phyloP scores from a whole-genome alignment of 1,140 invertebrate species.

The Brachionus sp. region DNA sequence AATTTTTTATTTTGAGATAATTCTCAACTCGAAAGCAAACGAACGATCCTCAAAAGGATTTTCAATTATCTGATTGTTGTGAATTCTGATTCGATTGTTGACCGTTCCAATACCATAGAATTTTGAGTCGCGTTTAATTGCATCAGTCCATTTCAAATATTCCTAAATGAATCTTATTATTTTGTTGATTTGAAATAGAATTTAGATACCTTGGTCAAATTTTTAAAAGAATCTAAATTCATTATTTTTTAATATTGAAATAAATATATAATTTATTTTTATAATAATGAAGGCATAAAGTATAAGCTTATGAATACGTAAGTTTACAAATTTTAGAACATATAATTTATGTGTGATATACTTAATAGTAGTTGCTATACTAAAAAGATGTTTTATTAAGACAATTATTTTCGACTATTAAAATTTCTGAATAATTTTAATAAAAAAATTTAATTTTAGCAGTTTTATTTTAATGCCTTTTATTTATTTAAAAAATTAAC shows the following conservation, averaged over 20 bases:
- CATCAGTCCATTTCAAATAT: neutral
- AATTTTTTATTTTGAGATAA: neutral
- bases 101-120: neutral
- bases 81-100: neutral
- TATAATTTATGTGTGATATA: neutral
- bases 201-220: neutral
- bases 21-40: slow-evolving; percentile 10
- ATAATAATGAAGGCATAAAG: neutral
- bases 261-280: neutral
- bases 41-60: neutral
- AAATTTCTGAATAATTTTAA: neutral
- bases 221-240: neutral
- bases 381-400: neutral
- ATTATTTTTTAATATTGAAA: neutral
- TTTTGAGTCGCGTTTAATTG: neutral
- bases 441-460: neutral
- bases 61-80: neutral
- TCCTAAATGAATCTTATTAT: neutral
- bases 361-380: neutral
- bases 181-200: neutral
- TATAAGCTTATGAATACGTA: neutral
- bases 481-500: no score
- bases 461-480: no score
- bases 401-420: neutral
- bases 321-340: neutral